Evolutionary conservation across 1,140 invertebrate species (phyloP), one percentile per base, ranked within the genome.

Genomic region (Bombus breviceps): DNA sequence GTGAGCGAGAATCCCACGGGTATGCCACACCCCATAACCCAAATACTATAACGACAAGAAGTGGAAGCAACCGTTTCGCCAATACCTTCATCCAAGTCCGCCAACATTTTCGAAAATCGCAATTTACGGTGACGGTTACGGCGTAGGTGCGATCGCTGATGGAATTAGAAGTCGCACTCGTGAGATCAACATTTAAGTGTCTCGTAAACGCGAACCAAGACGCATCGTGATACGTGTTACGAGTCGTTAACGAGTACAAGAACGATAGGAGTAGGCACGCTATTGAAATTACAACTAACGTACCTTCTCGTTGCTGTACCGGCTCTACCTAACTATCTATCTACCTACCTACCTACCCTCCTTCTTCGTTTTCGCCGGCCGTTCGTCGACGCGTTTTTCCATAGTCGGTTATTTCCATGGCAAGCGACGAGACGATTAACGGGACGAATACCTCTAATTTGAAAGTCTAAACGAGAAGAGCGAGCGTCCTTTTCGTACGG

Each of bases 11-110:
- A 82, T 83, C 77, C 84, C 88, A 69, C 47, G 74, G 78, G 90
- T 25, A 84, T 87, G 86, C 89, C 90, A 81, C 90, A 90, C 88
- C 87, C 82, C 59, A 85, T 89, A 91, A 89, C 86, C 87, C 81
- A 90, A 72, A 91, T 90, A 90, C 47, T 53, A 22, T 1, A 22
- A 2, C 47, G 18, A 0, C 47, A 53, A 53, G 47, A 53, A 53
- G 5, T 22, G 18, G 47, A 4, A 47, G 41, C 15, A 39, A 6
- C 9, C 32, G 41, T 32, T 41, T 39, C 34, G 57, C 47, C 12
- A 39, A 8, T 22, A 53, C 5, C 10, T 69, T 37, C 34, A 22
- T 3, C 2, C 8, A 4, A 9, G 22, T 9, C 32, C 18, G 15
- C 66, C 9, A 39, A 39, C 1, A 13, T 39, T 69, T 69, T 39